Evolutionary conservation across 2,888 invertebrate genomes (phyloP).

Genomic region (Nesidiocoris tenuis): DNA sequence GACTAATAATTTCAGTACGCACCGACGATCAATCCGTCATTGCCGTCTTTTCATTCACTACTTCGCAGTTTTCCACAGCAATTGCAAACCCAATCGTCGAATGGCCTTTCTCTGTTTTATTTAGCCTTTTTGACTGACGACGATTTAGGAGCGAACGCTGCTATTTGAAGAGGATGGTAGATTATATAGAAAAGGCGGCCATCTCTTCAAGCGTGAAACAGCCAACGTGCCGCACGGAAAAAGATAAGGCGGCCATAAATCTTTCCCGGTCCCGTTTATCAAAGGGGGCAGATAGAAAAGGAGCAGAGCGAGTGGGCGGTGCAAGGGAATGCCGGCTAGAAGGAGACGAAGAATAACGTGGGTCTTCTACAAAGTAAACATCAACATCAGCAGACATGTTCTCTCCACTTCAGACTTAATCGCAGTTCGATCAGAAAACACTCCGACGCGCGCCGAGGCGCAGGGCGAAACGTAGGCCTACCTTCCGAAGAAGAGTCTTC

Average conservation of each 20-base stretch:
- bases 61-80: too few relatives aligned
- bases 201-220: not conserved
- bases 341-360: too few relatives aligned
- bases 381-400: conserved; percentile 11
- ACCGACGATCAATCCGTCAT: too few relatives aligned
- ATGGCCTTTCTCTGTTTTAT: not conserved
- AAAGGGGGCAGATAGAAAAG: conserved; percentile 6
- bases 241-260: conserved; percentile 10
- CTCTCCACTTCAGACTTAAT: not conserved
- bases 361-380: not conserved
- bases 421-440: not conserved
- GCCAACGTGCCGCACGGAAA: not conserved
- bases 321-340: not conserved
- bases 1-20: too few relatives aligned
- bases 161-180: conserved; percentile 2
- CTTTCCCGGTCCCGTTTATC: conserved; percentile 6
- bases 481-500: too few relatives aligned
- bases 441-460: too few relatives aligned
- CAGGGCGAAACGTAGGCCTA: too few relatives aligned
- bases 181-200: not conserved
- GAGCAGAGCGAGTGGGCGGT: not conserved
- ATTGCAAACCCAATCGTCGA: not conserved
- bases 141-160: not conserved
- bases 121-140: not conserved
- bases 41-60: too few relatives aligned